Evolutionary conservation across 2,888 invertebrate genomes (phyloP).

Genomic region (Hedya salicella): DNA sequence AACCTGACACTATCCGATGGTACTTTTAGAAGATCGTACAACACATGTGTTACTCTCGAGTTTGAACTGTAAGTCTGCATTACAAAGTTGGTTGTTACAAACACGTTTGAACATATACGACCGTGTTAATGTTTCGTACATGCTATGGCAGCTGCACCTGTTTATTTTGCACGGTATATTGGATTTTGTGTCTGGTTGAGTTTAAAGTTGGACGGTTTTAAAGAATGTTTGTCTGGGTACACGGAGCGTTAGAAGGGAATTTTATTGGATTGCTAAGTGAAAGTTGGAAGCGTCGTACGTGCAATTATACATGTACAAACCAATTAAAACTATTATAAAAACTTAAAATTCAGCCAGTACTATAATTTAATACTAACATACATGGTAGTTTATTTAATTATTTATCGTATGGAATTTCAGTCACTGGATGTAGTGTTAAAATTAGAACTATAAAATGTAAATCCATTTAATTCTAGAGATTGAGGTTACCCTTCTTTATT

Average conservation of each 20-base stretch:
- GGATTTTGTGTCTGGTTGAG: conserved; percentile 54
- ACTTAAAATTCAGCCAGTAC: too few relatives aligned
- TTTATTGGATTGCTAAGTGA: conserved; percentile 31
- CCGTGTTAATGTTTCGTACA: conserved; percentile 6
- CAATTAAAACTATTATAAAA: too few relatives aligned
- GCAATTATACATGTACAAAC: not conserved
- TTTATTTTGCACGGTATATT: conserved; percentile 61
- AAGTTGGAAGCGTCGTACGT: not conserved
- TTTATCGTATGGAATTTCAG: too few relatives aligned
- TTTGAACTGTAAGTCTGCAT: not conserved
- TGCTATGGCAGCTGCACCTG: conserved; percentile 43
- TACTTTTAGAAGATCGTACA: not conserved
- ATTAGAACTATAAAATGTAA: too few relatives aligned
- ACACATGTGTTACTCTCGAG: not conserved
- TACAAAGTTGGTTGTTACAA: not conserved
- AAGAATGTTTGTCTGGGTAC: conserved; percentile 28
- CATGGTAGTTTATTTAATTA: too few relatives aligned
- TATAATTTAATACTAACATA: too few relatives aligned
- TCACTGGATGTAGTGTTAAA: too few relatives aligned
- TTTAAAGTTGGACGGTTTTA: conserved; percentile 50
- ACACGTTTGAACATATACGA: not conserved
- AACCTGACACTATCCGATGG: conserved; percentile 49
- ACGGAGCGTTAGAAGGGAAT: conserved; percentile 16
- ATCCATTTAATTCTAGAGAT: too few relatives aligned
- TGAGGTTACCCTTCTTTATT: too few relatives aligned